A percentile compares a stretch with the other conserved stretches of the same genome.
phyloP scores from a whole-genome alignment of 2,113 vertebrate species.

The Chascanopsetta lugubris region DNA sequence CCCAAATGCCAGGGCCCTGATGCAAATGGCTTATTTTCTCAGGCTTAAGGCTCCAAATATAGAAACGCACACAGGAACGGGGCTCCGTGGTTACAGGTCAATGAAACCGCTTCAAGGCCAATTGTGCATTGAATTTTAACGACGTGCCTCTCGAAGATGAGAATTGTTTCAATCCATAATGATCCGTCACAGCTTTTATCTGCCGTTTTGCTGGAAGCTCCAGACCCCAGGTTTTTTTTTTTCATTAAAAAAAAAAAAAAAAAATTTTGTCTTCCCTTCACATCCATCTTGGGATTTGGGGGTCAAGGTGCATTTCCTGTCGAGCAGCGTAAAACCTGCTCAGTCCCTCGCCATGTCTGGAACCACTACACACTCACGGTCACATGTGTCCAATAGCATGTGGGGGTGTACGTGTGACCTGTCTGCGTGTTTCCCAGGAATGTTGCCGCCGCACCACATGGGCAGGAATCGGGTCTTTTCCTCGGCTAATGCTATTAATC shows the following conservation, averaged over 20 bases:
- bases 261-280: too few species aligned
- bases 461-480: slow-evolving; percentile 47
- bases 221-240: slow-evolving; percentile 20
- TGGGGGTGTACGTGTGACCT: slow-evolving; percentile 29
- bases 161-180: slow-evolving; percentile 2
- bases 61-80: slow-evolving; percentile 36
- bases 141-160: not conserved
- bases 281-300: slow-evolving; percentile 46
- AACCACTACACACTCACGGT: slow-evolving; percentile 32
- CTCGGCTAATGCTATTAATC: slow-evolving; percentile 69
- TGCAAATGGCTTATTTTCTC: slow-evolving; percentile 69
- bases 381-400: slow-evolving; percentile 59
- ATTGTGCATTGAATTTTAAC: slow-evolving; percentile 18
- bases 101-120: slow-evolving; percentile 30
- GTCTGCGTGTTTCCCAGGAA: slow-evolving; percentile 59
- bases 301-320: slow-evolving; percentile 72
- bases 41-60: slow-evolving; percentile 54
- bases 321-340: slow-evolving; percentile 30
- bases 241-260: too few species aligned
- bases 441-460: slow-evolving; percentile 59
- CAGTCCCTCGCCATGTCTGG: slow-evolving; percentile 41
- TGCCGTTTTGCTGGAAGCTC: slow-evolving; percentile 1
- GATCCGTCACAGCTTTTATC: not conserved
- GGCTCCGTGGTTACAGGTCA: slow-evolving; percentile 35
- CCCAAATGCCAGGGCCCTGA: slow-evolving; percentile 53